Evolutionary conservation across 2,888 invertebrate species (phyloP).

Genomic region (Campopleginae sp.): DNA sequence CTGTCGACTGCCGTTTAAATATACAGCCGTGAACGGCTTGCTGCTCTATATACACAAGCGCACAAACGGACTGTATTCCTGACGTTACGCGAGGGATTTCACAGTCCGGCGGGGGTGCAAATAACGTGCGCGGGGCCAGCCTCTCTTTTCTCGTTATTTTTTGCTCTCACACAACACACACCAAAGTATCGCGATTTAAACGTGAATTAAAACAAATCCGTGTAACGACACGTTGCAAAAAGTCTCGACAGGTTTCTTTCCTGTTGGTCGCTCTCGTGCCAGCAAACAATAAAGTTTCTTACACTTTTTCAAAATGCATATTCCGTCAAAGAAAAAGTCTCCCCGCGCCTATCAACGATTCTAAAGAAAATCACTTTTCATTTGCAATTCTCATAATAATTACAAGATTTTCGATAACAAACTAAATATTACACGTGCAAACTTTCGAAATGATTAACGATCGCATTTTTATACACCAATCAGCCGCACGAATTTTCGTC

Average conservation of each 20-base stretch:
- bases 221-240: conserved; percentile 42
- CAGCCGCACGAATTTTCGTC: background rate
- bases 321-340: background rate
- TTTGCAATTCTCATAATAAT: background rate
- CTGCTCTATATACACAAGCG: conserved; percentile 14
- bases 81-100: conserved; percentile 8
- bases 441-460: background rate
- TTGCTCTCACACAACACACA: conserved; percentile 22
- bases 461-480: background rate
- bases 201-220: conserved; percentile 55
- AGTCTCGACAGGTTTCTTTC: conserved; percentile 20
- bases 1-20: conserved; percentile 32
- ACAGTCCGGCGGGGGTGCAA: conserved; percentile 12
- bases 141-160: conserved; percentile 15
- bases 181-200: conserved; percentile 10
- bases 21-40: conserved; percentile 5
- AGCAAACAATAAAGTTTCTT: conserved; percentile 21
- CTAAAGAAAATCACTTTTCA: background rate
- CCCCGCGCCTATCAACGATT: background rate
- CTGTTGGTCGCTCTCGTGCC: conserved; percentile 25
- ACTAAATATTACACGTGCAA: background rate
- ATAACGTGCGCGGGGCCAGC: conserved; percentile 51
- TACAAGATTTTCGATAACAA: background rate
- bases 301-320: background rate
- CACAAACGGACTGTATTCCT: conserved; percentile 1